A percentile compares a stretch with the other conserved stretches of the same genome.
phyloP scores from a whole-genome alignment of 2,888 invertebrate genomes.

The Kuschelorhynchus macadamiae region DNA sequence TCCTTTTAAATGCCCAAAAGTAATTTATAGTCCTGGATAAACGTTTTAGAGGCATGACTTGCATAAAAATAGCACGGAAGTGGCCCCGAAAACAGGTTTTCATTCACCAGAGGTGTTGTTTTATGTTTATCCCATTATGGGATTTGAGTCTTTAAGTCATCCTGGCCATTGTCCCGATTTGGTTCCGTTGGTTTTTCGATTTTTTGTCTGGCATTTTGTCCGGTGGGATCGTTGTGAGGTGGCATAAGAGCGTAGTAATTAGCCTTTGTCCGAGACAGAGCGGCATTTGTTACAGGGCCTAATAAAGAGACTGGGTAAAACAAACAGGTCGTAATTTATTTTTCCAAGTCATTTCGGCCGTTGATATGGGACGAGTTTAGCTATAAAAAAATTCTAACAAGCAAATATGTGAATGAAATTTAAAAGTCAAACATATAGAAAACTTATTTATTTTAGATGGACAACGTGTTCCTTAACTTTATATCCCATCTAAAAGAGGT shows the following conservation, averaged over 20 bases:
- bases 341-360: too few relatives aligned
- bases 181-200: slow-evolving; percentile 54
- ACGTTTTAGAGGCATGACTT: slow-evolving; percentile 58
- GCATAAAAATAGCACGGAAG: slow-evolving; percentile 54
- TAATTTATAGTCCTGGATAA: slow-evolving; percentile 54
- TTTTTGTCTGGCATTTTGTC: slow-evolving; percentile 45
- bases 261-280: slow-evolving; percentile 35
- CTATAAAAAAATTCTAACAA: too few relatives aligned
- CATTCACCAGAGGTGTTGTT: slow-evolving; percentile 54
- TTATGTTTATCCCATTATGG: slow-evolving; percentile 52
- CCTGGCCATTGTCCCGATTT: slow-evolving; percentile 52
- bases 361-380: too few relatives aligned
- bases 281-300: slow-evolving; percentile 21
- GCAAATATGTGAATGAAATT: too few relatives aligned
- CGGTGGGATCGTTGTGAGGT: slow-evolving; percentile 27
- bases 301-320: slow-evolving; percentile 16
- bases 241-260: slow-evolving; percentile 36
- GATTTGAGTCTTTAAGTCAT: slow-evolving; percentile 51
- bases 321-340: slow-evolving; percentile 29
- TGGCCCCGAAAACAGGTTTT: slow-evolving; percentile 58
- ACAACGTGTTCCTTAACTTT: too few relatives aligned
- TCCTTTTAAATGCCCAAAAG: slow-evolving; percentile 45
- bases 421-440: too few relatives aligned
- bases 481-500: too few relatives aligned
- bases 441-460: too few relatives aligned